Evolutionary conservation across 2,888 invertebrate species (phyloP).

Genomic region (Chloroclystis v-ata): DNA sequence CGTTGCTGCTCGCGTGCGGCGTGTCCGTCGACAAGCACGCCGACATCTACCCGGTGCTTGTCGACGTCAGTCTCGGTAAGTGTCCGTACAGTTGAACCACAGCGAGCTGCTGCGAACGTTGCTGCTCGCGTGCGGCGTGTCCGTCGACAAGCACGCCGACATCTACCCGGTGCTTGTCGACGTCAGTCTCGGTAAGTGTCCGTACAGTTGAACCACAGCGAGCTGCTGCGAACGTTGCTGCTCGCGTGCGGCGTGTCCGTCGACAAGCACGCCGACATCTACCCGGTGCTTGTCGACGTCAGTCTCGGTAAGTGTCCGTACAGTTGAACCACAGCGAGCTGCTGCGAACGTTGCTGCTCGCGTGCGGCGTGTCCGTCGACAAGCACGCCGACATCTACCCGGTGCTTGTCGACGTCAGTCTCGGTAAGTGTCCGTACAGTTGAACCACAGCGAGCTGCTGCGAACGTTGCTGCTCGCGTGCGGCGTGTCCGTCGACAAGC

Average conservation of each 20-base stretch:
- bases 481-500: constrained; percentile 84
- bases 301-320: constrained; percentile 59
- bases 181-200: constrained; percentile 53
- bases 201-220: constrained; percentile 86
- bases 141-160: constrained; percentile 76
- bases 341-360: constrained; percentile 85
- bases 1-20: constrained; percentile 87
- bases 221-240: constrained; percentile 85
- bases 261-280: constrained; percentile 70
- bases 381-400: constrained; percentile 66
- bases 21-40: constrained; percentile 82
- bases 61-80: constrained; percentile 61
- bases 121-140: constrained; percentile 88
- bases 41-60: constrained; percentile 57
- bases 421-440: too few relatives aligned
- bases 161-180: constrained; percentile 61
- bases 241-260: constrained; percentile 88
- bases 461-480: constrained; percentile 87
- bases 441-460: constrained; percentile 89
- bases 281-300: constrained; percentile 60
- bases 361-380: constrained; percentile 87
- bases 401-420: constrained; percentile 59
- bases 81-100: constrained; percentile 82
- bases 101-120: constrained; percentile 86
- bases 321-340: constrained; percentile 90